These are phyloP conservation scores for Ginglymostoma cirratum DNA, from an alignment of 2,113 vertebrate species.

Conservation along the genomic window DNA sequence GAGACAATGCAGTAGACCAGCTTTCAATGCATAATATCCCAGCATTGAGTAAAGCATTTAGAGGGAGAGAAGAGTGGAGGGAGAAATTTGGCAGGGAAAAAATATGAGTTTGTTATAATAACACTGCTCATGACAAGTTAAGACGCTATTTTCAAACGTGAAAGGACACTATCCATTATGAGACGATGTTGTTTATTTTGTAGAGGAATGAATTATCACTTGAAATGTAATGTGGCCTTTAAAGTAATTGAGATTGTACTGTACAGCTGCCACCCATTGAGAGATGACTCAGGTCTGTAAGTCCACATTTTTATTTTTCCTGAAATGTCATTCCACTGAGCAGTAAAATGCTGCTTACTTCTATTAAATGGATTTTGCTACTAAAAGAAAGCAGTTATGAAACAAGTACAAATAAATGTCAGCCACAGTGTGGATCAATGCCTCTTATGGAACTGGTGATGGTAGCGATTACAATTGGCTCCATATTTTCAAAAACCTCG, in stretches of 20 bases:
- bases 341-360: background rate
- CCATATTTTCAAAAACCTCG: background rate
- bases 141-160: conserved; percentile 8
- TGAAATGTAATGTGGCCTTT: background rate
- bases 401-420: background rate
- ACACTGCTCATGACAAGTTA: background rate
- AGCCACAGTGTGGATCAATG: background rate
- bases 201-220: conserved; percentile 13
- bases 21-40: background rate
- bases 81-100: background rate
- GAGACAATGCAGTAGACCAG: background rate
- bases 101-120: background rate
- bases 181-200: conserved; percentile 6
- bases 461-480: background rate
- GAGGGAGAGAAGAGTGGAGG: background rate
- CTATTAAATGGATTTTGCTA: background rate
- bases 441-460: background rate
- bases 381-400: background rate
- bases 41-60: background rate
- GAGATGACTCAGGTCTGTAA: conserved; percentile 1
- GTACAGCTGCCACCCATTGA: background rate
- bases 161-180: background rate
- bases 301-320: background rate
- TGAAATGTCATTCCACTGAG: background rate
- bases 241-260: background rate